Percentiles rank a stretch among this genome's conserved stretches.
Evolutionary conservation across 2,797 vertebrate genomes (phyloP).

Genomic region (Numenius phaeopus): DNA sequence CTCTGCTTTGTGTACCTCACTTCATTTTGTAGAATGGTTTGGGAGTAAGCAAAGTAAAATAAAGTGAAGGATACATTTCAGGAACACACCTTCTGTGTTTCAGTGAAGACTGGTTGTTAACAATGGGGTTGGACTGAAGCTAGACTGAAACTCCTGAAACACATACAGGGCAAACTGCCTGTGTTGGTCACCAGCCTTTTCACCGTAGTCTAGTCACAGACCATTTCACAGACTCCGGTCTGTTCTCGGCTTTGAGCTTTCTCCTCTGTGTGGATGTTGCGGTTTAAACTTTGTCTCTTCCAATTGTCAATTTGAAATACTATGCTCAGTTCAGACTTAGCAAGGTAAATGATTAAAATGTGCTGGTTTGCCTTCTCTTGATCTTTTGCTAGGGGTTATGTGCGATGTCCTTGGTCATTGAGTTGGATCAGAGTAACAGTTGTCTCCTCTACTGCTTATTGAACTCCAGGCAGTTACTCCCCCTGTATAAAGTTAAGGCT

Average conservation of each 20-base stretch:
- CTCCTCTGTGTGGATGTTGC: background rate
- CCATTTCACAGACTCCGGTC: background rate
- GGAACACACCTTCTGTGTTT: background rate
- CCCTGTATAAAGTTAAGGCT: background rate
- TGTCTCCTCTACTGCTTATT: background rate
- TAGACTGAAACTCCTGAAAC: background rate
- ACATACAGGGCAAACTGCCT: accelerated
- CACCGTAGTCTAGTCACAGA: background rate
- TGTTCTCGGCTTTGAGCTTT: background rate
- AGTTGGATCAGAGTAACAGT: background rate
- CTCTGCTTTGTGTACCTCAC: accelerated
- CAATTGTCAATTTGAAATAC: background rate
- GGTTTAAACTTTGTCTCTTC: background rate
- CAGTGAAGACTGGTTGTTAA: background rate
- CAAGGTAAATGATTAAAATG: accelerated
- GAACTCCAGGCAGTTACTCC: background rate
- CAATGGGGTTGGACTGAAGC: background rate
- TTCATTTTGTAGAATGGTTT: background rate
- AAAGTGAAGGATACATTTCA: accelerated
- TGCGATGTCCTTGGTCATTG: accelerated
- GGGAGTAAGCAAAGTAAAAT: background rate
- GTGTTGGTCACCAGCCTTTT: accelerated
- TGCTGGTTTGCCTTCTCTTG: background rate
- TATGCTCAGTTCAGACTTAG: background rate
- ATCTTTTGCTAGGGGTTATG: background rate